phyloP scores from a whole-genome alignment of 2,888 invertebrate genomes.

The Cecidostiba fungosa region DNA sequence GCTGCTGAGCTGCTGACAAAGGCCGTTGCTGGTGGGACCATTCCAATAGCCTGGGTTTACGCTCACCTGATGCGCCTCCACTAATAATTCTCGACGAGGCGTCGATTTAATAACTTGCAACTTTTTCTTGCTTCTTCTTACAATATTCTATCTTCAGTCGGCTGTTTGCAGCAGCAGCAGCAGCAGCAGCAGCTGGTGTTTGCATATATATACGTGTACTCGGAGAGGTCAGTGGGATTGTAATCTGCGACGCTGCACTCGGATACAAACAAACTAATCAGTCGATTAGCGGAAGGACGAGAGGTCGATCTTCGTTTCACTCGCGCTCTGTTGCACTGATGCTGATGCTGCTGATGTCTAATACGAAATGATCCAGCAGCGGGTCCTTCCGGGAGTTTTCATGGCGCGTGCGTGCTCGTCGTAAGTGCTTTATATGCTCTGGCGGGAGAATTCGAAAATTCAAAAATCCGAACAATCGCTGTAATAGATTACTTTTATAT shows the following conservation, averaged over 20 bases:
- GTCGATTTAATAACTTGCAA: not conserved
- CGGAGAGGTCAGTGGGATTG: not conserved
- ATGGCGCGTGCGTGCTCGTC: not conserved
- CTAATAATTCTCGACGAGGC: not conserved
- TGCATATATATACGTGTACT: not conserved
- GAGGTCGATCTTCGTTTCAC: not conserved
- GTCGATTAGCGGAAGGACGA: slow-evolving; percentile 12
- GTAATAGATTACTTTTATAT: not conserved
- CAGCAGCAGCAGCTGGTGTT: no score
- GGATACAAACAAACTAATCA: slow-evolving; percentile 20
- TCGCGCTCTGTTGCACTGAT: no score
- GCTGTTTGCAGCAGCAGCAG: not conserved
- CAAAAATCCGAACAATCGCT: not conserved
- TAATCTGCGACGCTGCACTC: not conserved
- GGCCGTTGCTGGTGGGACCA: slow-evolving; percentile 42
- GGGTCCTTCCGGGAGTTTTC: slow-evolving; percentile 41
- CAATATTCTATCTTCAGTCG: not conserved
- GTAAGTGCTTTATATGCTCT: no score
- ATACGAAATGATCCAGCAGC: not conserved
- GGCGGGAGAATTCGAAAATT: slow-evolving; percentile 17
- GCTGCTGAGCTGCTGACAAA: slow-evolving; percentile 7
- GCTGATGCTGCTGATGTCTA: no score
- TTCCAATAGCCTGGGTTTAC: slow-evolving; percentile 50
- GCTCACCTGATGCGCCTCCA: not conserved
- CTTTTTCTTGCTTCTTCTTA: not conserved